Conservation (phyloP, 2,888 invertebrate species). For the Dryobota labecula region DNA sequence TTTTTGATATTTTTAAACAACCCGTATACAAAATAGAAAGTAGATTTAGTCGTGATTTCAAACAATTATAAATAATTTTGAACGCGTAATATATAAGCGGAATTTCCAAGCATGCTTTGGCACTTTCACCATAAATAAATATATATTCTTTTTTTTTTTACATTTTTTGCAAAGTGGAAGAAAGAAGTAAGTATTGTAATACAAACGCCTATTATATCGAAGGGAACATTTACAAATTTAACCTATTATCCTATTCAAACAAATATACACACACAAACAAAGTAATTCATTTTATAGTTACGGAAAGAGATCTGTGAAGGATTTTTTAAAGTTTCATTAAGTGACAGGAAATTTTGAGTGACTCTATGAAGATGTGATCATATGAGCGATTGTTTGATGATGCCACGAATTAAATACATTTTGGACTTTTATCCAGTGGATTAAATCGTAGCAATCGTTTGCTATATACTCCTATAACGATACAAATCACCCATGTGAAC, state of each 20-base stretch:
- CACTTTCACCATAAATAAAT: constrained; percentile 80
- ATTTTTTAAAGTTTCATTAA: constrained; percentile 54
- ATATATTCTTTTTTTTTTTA: constrained; percentile 67
- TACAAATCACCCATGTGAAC: constrained; percentile 38
- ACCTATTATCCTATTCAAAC: constrained; percentile 86
- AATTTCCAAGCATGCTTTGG: constrained; percentile 79
- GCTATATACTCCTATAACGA: not conserved
- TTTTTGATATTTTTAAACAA: constrained; percentile 53
- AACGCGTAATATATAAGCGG: constrained; percentile 60
- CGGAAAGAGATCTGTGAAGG: constrained; percentile 79
- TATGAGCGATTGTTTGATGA: constrained; percentile 10
- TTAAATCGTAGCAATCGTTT: not conserved
- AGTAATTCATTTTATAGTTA: constrained; percentile 66
- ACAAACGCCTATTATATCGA: constrained; percentile 66
- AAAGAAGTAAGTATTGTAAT: constrained; percentile 65
- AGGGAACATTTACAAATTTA: constrained; percentile 86
- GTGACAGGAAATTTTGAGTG: constrained; percentile 37
- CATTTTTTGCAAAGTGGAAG: constrained; percentile 71
- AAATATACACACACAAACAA: constrained; percentile 88
- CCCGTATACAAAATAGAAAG: constrained; percentile 56
- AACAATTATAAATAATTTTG: constrained; percentile 62
- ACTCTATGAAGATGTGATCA: constrained; percentile 35
- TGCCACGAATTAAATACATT: not conserved
- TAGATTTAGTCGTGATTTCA: constrained; percentile 51
- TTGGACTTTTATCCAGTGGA: not conserved